Evolutionary conservation across 2,797 vertebrate genomes (phyloP), one percentile per base, ranked within the genome.

Genomic region (Premnoplex brunnescens): DNA sequence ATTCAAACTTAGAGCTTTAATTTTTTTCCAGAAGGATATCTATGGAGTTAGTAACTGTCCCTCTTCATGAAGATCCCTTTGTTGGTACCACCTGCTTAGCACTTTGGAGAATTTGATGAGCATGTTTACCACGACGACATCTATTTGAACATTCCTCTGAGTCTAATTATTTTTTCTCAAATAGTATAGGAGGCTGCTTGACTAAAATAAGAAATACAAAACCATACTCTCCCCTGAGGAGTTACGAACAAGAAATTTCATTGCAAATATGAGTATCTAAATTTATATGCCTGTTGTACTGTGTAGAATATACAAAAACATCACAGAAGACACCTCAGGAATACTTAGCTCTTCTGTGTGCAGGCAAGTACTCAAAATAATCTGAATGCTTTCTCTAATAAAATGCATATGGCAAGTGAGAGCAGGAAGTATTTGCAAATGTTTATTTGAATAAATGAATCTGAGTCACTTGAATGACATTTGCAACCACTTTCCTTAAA

Each of bases 371-470:
- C 28, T 55, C 28, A 72, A 74, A 90, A 88, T 67, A 62, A 74
- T 52, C 9, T 26, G 36, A 85, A 77, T 55, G 13, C 9, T 73
- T 89, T 68, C 5, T 34, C 41, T 72, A 68, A 46, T 27, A 63
- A 60, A 73, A 81, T 17, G 28, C 1, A 0, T 24, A 74, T 13
- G n/a, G 51, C 75, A 92, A 85, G 68, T 41, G 43, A 83, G 26
- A 84, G 41, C 46, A 93, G 66, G 85, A 89, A 88, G 43, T 48
- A 84, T 72, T 89, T 88, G 43, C 39, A 83, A 88, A 63, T 62
- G 7, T 76, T 91, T 83, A 78, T 93, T 89, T 81, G 39, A 92
- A 55, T 93, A 78, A 91, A 24, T 55, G 72, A 48, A 18, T 88
- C 72, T 89, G 64, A 95, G 43, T 89, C 66, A 88, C 23, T 76